Evolutionary conservation across 2,797 vertebrate genomes (phyloP).

Genomic region (Pachyuromys duprasi): DNA sequence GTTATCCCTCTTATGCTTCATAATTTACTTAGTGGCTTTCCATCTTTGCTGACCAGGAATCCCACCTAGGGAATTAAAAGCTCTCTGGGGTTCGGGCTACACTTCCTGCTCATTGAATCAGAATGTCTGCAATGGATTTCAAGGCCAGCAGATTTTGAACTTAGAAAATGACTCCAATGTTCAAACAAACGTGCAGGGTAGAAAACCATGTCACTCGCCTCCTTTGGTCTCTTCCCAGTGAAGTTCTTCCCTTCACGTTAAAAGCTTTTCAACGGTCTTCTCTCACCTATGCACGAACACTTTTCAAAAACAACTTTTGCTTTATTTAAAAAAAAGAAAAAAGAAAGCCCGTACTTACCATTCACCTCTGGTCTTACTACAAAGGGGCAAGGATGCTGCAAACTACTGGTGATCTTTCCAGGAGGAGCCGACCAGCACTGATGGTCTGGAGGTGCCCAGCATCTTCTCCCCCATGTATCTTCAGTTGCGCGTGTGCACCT

Average conservation of each 20-base stretch:
- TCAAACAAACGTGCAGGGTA: not conserved
- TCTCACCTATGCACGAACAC: not conserved
- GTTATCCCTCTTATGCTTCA: not conserved
- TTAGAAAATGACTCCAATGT: not conserved
- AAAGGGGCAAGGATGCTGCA: not conserved
- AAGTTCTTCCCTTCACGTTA: constrained; percentile 7
- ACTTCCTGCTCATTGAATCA: not conserved
- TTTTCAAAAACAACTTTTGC: constrained; percentile 39
- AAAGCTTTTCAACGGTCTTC: not conserved
- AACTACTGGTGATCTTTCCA: not conserved
- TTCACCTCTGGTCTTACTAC: constrained; percentile 16
- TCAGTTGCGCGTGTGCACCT: not conserved
- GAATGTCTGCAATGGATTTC: not conserved
- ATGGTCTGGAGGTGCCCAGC: accelerated
- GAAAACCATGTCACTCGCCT: not conserved
- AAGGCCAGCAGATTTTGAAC: not conserved
- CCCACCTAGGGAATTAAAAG: not conserved
- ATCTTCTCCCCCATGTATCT: not conserved
- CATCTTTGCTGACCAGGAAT: constrained; percentile 20
- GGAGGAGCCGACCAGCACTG: not conserved
- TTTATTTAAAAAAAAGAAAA: not conserved
- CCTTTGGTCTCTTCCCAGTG: not conserved
- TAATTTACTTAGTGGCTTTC: not conserved
- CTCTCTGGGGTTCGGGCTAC: not conserved
- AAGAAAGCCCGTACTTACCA: not conserved